Conservation (phyloP, 1,140 invertebrate genomes). For the Macrobrachium nipponense region DNA sequence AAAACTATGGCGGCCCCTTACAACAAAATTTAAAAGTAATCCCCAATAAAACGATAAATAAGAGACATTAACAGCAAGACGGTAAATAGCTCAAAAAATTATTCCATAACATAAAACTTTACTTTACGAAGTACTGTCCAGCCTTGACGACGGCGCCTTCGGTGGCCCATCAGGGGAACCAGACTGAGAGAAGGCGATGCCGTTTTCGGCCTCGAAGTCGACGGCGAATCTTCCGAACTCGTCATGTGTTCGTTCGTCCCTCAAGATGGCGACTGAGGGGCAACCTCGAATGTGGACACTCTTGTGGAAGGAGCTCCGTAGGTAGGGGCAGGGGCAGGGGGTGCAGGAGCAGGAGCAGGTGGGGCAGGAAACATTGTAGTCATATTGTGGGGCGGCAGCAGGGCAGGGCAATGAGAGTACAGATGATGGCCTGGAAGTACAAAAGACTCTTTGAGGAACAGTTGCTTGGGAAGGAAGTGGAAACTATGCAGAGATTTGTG, state of each 20-base stretch:
- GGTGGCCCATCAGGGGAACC: conserved; percentile 7
- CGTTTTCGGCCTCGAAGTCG: conserved; percentile 18
- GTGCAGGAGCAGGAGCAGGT: no score
- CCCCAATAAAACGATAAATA: no score
- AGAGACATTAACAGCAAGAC: no score
- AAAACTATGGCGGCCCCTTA: no score
- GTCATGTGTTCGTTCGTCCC: neutral
- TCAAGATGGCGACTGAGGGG: neutral
- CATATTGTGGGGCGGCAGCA: neutral
- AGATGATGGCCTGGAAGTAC: neutral
- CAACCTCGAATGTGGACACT: no score
- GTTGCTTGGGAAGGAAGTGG: neutral
- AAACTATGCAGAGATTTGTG: neutral
- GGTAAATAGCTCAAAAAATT: no score
- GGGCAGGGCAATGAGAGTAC: neutral
- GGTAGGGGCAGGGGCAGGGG: no score
- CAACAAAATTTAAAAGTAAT: no score
- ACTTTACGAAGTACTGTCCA: conserved; percentile 11
- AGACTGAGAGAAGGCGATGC: neutral
- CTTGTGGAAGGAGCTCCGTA: no score
- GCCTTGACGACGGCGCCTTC: neutral
- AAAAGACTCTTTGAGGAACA: neutral
- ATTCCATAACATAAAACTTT: no score
- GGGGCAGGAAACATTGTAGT: no score
- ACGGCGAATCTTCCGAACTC: conserved; percentile 4